Evolutionary conservation across 2,888 invertebrate species (phyloP).

Genomic region (Furcula furcula): DNA sequence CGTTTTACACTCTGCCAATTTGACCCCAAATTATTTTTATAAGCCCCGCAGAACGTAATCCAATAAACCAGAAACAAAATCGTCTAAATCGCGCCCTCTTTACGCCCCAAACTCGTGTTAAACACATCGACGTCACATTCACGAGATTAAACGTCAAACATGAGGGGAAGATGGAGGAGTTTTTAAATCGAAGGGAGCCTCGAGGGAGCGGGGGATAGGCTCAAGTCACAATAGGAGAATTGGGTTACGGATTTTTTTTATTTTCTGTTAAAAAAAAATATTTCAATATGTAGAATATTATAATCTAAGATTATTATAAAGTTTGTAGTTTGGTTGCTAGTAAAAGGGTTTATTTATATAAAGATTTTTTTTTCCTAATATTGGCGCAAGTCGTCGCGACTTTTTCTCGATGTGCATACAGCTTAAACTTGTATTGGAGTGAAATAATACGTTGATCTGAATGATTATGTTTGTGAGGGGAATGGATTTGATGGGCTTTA

Average conservation of each 20-base stretch:
- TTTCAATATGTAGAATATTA: no score
- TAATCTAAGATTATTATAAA: no score
- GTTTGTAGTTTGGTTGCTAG: no score
- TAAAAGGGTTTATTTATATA: no score
- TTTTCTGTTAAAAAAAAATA: no score
- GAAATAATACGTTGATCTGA: constrained; percentile 47
- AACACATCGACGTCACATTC: constrained; percentile 55
- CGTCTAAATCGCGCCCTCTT: constrained; percentile 17
- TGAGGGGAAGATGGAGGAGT: constrained; percentile 50
- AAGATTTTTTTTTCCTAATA: no score
- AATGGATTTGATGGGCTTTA: constrained; percentile 13
- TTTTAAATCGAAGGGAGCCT: constrained; percentile 52
- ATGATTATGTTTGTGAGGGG: constrained; percentile 30
- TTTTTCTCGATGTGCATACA: not conserved
- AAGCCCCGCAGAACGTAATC: constrained; percentile 30
- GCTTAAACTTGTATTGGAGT: constrained; percentile 34
- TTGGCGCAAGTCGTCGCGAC: no score
- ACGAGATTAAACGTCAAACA: constrained; percentile 64
- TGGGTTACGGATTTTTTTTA: constrained; percentile 18
- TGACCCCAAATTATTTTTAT: constrained; percentile 14
- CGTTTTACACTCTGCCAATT: no score
- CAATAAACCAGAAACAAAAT: constrained; percentile 48
- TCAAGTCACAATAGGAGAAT: constrained; percentile 33
- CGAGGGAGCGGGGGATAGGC: constrained; percentile 26
- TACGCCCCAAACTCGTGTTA: constrained; percentile 18